Percentiles rank a stretch among this genome's conserved stretches.
Conservation (phyloP, 2,888 invertebrate species). For the Desoria tigrina region DNA sequence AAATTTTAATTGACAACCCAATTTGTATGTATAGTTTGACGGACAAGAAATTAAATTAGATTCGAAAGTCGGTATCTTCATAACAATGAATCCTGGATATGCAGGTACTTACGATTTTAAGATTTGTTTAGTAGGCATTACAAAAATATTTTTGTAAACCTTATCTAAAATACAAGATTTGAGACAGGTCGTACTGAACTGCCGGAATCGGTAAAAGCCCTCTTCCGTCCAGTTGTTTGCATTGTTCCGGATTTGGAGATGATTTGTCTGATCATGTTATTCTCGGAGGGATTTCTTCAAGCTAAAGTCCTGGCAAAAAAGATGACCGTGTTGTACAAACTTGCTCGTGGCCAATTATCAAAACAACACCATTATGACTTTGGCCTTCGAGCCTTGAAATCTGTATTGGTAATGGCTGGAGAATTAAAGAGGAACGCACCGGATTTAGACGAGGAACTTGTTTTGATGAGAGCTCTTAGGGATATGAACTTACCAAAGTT, state of each 20-base stretch:
- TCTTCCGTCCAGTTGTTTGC: slow-evolving; percentile 89
- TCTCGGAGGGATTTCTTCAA: slow-evolving; percentile 86
- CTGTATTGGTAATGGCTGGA: slow-evolving; percentile 88
- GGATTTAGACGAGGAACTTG: slow-evolving; percentile 79
- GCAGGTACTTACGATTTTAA: slow-evolving; percentile 56
- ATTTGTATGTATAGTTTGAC: too few species aligned
- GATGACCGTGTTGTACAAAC: slow-evolving; percentile 86
- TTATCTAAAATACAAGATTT: slow-evolving; percentile 76
- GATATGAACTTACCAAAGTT: slow-evolving; percentile 95
- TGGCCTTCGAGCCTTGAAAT: slow-evolving; percentile 86
- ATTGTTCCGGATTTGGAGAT: slow-evolving; percentile 87
- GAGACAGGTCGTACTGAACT: slow-evolving; percentile 88
- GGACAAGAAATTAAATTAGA: too few species aligned
- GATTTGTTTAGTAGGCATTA: not conserved
- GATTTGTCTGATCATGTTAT: slow-evolving; percentile 87
- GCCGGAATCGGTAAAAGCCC: slow-evolving; percentile 87
- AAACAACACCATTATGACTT: slow-evolving; percentile 94
- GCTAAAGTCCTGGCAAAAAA: slow-evolving; percentile 89
- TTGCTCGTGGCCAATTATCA: slow-evolving; percentile 83
- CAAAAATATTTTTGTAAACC: slow-evolving; percentile 64
- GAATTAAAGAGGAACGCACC: slow-evolving; percentile 77
- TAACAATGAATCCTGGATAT: slow-evolving; percentile 95
- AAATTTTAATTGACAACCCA: too few species aligned
- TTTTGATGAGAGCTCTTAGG: slow-evolving; percentile 84
- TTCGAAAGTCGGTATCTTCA: too few species aligned